Conservation (phyloP, 2,797 vertebrate species). For the Podarcis siculus region DNA sequence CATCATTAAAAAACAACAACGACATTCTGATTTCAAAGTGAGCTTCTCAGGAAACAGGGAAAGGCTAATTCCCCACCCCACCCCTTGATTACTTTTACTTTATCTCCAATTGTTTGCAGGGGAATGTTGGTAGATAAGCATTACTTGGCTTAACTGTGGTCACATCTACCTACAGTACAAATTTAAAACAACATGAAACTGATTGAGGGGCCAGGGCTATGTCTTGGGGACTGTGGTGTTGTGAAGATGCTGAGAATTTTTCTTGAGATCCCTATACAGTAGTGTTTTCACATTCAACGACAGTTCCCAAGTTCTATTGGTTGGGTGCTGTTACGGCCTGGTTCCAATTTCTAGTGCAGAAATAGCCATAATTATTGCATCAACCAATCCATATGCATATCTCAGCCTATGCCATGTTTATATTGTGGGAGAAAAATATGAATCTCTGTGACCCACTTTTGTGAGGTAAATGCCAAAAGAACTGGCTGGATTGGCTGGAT, state of each 20-base stretch:
- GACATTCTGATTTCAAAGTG: constrained; percentile 15
- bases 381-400: too few species aligned
- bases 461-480: too few species aligned
- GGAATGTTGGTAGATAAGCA: neutral
- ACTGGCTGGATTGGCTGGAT: too few species aligned
- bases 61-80: neutral
- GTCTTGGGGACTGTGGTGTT: neutral
- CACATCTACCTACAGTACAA: neutral
- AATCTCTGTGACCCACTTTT: too few species aligned
- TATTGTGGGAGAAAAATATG: too few species aligned
- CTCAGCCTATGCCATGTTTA: too few species aligned
- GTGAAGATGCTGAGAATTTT: neutral
- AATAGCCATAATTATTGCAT: neutral
- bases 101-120: neutral
- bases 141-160: neutral
- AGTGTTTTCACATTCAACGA: neutral
- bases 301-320: neutral
- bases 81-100: neutral
- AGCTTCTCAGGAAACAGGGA: constrained; percentile 5
- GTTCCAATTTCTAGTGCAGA: neutral
- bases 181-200: neutral
- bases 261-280: neutral
- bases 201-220: neutral
- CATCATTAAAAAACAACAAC: neutral
- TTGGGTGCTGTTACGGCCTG: neutral